Evolutionary conservation across 2,888 invertebrate genomes (phyloP).

Genomic region (Smittia aterrima): DNA sequence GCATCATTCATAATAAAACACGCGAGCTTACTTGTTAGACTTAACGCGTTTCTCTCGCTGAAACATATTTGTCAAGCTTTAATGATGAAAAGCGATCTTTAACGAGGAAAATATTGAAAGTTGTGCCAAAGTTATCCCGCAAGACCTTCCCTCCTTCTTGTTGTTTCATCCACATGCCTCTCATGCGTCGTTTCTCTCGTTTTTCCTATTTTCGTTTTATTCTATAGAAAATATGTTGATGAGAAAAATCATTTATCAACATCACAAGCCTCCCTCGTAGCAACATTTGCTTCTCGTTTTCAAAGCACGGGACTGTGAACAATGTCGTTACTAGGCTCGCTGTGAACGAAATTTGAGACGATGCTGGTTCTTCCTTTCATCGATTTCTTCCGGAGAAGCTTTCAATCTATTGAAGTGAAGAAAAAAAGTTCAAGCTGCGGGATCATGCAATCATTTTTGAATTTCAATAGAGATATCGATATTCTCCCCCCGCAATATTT

Average conservation of each 20-base stretch:
- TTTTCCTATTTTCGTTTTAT: neutral
- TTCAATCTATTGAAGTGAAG: no score
- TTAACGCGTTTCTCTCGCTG: neutral
- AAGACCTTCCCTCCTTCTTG: no score
- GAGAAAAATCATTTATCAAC: constrained; percentile 41
- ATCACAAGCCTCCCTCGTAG: constrained; percentile 8
- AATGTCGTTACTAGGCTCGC: no score
- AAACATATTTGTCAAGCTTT: constrained; percentile 18
- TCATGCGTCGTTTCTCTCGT: neutral
- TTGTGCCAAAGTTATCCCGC: neutral
- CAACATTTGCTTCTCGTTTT: neutral
- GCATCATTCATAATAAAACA: constrained; percentile 1
- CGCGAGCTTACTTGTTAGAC: neutral
- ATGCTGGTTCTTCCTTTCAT: no score
- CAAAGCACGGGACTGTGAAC: no score
- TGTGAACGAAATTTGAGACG: no score
- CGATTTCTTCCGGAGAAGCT: no score
- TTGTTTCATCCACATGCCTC: neutral
- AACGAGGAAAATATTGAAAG: constrained; percentile 9
- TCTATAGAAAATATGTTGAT: constrained; percentile 33
- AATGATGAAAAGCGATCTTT: constrained; percentile 7
- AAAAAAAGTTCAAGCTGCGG: no score
- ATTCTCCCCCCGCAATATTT: neutral
- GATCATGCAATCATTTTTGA: no score
- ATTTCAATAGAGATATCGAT: no score